phyloP scores from a whole-genome alignment of 2,113 vertebrate species.

The Lepidothrix coronata region DNA sequence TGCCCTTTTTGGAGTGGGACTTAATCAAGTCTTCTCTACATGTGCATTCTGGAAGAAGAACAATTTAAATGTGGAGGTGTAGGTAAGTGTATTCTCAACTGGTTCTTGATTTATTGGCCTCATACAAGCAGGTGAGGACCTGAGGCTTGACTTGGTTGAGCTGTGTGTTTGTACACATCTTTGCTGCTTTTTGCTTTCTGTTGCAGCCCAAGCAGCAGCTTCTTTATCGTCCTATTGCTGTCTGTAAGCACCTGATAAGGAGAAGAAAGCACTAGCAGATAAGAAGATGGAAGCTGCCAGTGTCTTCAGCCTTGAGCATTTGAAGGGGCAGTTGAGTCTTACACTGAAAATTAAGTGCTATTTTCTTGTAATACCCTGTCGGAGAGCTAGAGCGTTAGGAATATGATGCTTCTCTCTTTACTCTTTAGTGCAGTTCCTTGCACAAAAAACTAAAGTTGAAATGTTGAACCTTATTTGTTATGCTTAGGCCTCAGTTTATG shows the following conservation, averaged over 20 bases:
- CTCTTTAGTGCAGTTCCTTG: neutral
- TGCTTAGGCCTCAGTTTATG: neutral
- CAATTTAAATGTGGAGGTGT: neutral
- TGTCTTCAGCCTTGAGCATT: neutral
- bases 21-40: neutral
- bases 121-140: neutral
- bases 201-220: neutral
- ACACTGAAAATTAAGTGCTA: neutral
- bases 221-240: neutral
- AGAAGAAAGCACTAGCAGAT: conserved; percentile 16
- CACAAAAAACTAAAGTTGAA: neutral
- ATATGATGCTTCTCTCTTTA: neutral
- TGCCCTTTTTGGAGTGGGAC: neutral
- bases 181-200: neutral
- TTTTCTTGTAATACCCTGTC: neutral
- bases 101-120: neutral
- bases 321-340: neutral
- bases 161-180: neutral
- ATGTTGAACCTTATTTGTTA: neutral
- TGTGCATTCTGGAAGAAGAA: neutral
- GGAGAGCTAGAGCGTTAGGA: neutral
- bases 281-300: neutral
- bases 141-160: neutral
- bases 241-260: conserved; percentile 41
- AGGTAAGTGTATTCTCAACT: neutral